Base-by-base conservation (phyloP, 1,140 invertebrate species). In the Drosophila kepulauana region DNA sequence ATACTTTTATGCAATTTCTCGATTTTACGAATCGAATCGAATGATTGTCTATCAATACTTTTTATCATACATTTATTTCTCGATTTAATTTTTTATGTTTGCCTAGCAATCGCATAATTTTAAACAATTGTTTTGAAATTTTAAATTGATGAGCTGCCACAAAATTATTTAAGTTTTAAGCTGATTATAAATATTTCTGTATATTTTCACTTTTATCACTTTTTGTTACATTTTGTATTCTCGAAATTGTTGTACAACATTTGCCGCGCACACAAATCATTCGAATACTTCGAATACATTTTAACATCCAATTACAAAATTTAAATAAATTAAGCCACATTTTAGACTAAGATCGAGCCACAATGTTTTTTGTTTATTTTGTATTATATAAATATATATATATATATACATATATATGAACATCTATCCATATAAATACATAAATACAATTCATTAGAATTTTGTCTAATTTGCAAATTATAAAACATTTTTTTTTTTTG, bases 321-420 rank as follows among this genome's bases (percentile, higher is more conserved):
- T 74, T 74, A 7, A 13, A 28, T 16, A 49, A 51, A 35, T 35
- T 72, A 86, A 86, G 72, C 64, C 56, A 80, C 58, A 68, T 79
- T 75, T 54, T 82, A 80, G 74, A 78, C 70, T 75, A 58, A 61
- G 51, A 70, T 25, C 13, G 45, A 68, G 35, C 38, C 38, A 66
- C 41, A 78, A 68, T 65, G 43, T 35, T 51, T 67, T 43, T 58
- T 67, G 64, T 80, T 76, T 45, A 15, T 48, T 67, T 49, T 20
- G 15, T 52, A 30, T 67, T 63, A 35, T 43, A 43, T 43, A 43
- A 51, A 74, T 62, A 73, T 61, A 59, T 72, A 51, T n/a, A 30
- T 10, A 66, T 72, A 51, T n/a, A 30, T 10, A 30, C 4, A 51
- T 52, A 46, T 66, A 57, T 58, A 67, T 25, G 3, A 49, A 73